Conservation (phyloP, 1,140 invertebrate species). For the Mercenaria mercenaria region DNA sequence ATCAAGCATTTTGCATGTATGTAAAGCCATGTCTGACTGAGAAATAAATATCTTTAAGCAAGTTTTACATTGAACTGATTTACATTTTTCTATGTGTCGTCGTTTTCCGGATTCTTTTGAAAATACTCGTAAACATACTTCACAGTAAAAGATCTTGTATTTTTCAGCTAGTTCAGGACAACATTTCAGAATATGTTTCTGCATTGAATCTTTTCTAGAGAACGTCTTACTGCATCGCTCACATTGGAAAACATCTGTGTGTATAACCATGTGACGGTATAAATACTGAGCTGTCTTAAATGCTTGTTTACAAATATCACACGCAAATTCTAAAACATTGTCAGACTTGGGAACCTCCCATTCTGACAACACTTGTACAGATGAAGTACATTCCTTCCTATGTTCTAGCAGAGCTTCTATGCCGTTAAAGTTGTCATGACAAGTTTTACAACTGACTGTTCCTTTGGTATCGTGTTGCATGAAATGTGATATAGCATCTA, state of each 20-base stretch:
- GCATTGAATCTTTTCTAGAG: conserved; percentile 82
- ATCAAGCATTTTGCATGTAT: conserved; percentile 73
- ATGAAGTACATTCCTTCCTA: conserved; percentile 41
- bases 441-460: conserved; percentile 9
- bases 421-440: background rate
- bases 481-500: conserved; percentile 47
- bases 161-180: conserved; percentile 76
- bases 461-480: conserved; percentile 23
- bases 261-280: conserved; percentile 87
- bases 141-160: conserved; percentile 78
- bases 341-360: background rate
- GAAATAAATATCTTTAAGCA: conserved; percentile 81
- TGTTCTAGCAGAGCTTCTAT: conserved; percentile 61
- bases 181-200: conserved; percentile 81
- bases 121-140: conserved; percentile 79
- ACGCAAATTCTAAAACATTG: conserved; percentile 75
- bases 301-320: conserved; percentile 88
- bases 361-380: background rate
- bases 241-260: conserved; percentile 87
- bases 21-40: conserved; percentile 74
- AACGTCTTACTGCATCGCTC: conserved; percentile 80
- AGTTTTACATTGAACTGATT: conserved; percentile 75
- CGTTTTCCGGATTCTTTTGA: conserved; percentile 73
- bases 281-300: conserved; percentile 86
- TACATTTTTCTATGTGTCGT: conserved; percentile 77